phyloP scores from a whole-genome alignment of 2,797 vertebrate species.

The Rhincodon typus region DNA sequence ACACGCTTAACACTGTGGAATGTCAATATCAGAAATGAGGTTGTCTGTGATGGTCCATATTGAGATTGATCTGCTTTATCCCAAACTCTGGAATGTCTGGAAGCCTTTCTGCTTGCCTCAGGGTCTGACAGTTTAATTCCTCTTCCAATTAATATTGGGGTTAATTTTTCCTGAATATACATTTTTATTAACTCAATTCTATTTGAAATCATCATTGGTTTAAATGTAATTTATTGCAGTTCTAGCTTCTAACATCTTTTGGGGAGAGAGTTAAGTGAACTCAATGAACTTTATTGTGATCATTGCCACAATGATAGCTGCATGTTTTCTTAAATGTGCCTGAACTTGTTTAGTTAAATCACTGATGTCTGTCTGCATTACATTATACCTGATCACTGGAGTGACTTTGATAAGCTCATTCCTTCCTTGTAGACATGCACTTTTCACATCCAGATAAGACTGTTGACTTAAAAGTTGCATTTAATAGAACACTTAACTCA shows the following conservation, averaged over 20 bases:
- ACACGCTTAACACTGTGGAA: background rate
- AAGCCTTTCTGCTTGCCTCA: background rate
- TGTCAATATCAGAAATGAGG: background rate
- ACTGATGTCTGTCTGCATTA: background rate
- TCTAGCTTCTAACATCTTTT: background rate
- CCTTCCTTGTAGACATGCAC: slow-evolving; percentile 10
- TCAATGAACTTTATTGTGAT: background rate
- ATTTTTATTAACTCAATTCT: background rate
- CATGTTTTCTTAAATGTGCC: background rate
- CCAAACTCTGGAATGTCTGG: background rate
- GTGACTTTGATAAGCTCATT: slow-evolving; percentile 12
- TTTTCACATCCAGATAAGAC: slow-evolving; percentile 15
- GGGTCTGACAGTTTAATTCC: background rate
- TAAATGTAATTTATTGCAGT: slow-evolving; percentile 4
- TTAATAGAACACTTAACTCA: slow-evolving; percentile 31
- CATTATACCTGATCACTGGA: slow-evolving; percentile 27
- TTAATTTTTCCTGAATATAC: background rate
- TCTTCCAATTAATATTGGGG: background rate
- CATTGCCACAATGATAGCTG: background rate
- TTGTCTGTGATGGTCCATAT: background rate
- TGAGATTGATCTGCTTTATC: background rate
- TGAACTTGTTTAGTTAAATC: slow-evolving; percentile 23
- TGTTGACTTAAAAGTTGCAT: background rate
- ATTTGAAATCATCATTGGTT: background rate
- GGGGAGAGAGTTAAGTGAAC: background rate